A percentile compares a stretch with the other conserved stretches of the same genome.
Conservation (phyloP, 2,113 vertebrate genomes). For the Dryoscopus gambensis region DNA sequence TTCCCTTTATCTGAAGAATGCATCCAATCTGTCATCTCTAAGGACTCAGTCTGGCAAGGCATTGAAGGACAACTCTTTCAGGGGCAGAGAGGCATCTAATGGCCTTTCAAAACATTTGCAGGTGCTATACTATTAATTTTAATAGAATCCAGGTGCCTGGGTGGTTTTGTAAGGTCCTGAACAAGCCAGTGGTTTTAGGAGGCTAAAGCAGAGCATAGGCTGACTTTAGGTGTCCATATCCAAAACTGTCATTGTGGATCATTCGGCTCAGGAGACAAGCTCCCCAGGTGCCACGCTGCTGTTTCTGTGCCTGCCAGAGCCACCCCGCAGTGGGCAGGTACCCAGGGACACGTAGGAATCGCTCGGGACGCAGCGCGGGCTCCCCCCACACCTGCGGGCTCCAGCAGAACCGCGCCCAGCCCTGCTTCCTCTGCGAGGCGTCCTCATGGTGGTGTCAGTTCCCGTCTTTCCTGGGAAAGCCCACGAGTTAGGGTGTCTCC, state of each 20-base stretch:
- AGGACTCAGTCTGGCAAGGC: neutral
- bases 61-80: neutral
- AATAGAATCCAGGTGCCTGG: neutral
- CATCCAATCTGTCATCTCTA: neutral
- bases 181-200: neutral
- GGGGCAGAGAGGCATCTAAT: neutral
- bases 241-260: neutral
- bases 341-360: accelerated
- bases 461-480: neutral
- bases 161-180: neutral
- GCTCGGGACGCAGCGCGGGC: accelerated
- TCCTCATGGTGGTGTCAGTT: conserved; percentile 43
- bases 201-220: neutral
- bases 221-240: neutral
- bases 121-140: neutral
- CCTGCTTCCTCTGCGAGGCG: neutral
- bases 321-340: neutral
- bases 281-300: neutral
- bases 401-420: neutral
- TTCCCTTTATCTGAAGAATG: neutral
- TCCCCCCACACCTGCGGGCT: accelerated
- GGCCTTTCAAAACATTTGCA: neutral
- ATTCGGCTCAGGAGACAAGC: neutral
- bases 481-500: neutral
- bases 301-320: neutral